Evolutionary conservation across 2,888 invertebrate genomes (phyloP).

Genomic region (Stegophylla sp.): DNA sequence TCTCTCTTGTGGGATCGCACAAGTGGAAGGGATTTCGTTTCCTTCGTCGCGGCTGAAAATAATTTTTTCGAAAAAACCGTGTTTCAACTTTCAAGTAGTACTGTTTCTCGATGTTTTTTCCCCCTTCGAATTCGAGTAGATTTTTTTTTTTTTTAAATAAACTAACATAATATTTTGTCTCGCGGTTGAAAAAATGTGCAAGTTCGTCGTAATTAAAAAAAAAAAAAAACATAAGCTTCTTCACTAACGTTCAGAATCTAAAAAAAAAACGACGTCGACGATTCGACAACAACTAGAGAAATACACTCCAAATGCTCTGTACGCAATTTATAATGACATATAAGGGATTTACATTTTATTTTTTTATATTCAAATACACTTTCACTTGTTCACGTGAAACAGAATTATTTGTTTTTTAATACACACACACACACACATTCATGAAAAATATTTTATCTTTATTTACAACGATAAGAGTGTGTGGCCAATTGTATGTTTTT

Average conservation of each 20-base stretch:
- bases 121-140: conserved; percentile 4
- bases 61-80: conserved; percentile 40
- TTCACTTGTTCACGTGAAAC: too few species aligned
- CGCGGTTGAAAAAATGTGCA: background rate
- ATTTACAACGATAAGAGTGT: too few species aligned
- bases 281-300: background rate
- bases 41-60: conserved; percentile 9
- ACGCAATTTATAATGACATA: too few species aligned
- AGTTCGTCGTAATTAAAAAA: background rate
- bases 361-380: too few species aligned
- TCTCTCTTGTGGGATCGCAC: conserved; percentile 12
- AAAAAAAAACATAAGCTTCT: too few species aligned
- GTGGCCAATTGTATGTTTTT: too few species aligned
- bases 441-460: too few species aligned
- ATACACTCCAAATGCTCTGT: background rate
- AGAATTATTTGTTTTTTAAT: too few species aligned
- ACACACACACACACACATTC: too few species aligned
- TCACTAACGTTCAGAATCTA: too few species aligned
- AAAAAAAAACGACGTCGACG: too few species aligned
- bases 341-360: too few species aligned
- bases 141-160: conserved; percentile 42
- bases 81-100: conserved; percentile 41
- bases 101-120: conserved; percentile 11
- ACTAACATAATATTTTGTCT: conserved; percentile 32
- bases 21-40: conserved; percentile 35